Percentiles rank a stretch among this genome's conserved stretches.
Evolutionary conservation across 2,888 invertebrate genomes (phyloP).

Genomic region (Onchidella celtica): DNA sequence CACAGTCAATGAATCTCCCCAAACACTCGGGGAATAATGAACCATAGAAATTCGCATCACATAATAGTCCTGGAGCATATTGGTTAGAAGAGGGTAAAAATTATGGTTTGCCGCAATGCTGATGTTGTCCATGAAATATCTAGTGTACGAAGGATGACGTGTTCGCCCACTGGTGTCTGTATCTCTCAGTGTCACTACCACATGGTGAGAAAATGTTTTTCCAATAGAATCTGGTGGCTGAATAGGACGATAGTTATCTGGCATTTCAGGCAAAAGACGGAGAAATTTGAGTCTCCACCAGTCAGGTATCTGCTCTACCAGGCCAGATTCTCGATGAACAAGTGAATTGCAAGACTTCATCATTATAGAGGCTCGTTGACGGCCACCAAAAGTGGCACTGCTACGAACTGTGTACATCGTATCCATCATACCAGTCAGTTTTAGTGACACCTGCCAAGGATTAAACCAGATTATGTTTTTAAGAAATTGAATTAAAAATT

Average conservation of each 20-base stretch:
- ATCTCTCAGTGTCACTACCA: conserved; percentile 51
- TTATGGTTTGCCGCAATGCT: conserved; percentile 52
- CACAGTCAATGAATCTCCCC: conserved; percentile 51
- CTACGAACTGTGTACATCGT: conserved; percentile 62
- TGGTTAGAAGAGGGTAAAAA: conserved; percentile 44
- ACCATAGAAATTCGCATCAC: conserved; percentile 45
- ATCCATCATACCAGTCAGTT: conserved; percentile 64
- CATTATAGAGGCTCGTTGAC: conserved; percentile 60
- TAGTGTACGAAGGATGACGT: conserved; percentile 49
- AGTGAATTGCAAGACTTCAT: conserved; percentile 65
- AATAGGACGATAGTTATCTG: conserved; percentile 44
- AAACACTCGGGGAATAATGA: conserved; percentile 45
- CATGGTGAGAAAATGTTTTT: conserved; percentile 51
- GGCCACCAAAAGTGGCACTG: conserved; percentile 53
- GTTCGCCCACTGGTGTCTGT: conserved; percentile 54
- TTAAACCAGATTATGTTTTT: too few relatives aligned
- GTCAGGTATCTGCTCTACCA: conserved; percentile 60
- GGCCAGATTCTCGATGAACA: conserved; percentile 58
- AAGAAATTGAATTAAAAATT: too few relatives aligned
- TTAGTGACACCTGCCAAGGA: conserved; percentile 59
- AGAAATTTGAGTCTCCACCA: conserved; percentile 68
- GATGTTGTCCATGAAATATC: conserved; percentile 55
- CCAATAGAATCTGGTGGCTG: conserved; percentile 49
- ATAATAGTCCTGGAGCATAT: conserved; percentile 41
- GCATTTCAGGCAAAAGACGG: conserved; percentile 30